These are phyloP conservation scores for Drosophila lacicola DNA, from an alignment of 2,888 invertebrate genomes.

Conservation along the genomic window DNA sequence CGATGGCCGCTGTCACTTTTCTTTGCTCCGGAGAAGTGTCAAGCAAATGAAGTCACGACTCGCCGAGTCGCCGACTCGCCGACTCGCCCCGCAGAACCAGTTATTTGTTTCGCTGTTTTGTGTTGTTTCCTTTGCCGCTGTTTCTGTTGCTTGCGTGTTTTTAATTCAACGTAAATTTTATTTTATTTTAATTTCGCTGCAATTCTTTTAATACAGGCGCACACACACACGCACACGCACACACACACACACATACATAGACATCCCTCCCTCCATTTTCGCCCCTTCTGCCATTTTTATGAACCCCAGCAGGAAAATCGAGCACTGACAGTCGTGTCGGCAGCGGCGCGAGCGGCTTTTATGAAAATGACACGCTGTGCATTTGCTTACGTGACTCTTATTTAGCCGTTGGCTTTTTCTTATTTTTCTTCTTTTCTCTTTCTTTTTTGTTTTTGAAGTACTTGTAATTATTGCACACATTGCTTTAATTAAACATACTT, in stretches of 20 bases:
- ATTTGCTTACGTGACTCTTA: conserved; percentile 65
- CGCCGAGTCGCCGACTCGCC: conserved; percentile 32
- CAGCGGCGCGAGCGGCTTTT: conserved; percentile 24
- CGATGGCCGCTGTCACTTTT: conserved; percentile 40
- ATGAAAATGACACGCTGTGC: conserved; percentile 58
- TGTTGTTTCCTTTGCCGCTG: conserved; percentile 20
- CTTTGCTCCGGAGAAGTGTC: conserved; percentile 72
- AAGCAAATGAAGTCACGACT: conserved; percentile 84
- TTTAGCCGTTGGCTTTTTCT: conserved; percentile 27
- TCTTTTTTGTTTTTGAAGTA: conserved; percentile 20
- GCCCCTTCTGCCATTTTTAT: conserved; percentile 35
- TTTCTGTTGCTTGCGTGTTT: conserved; percentile 53
- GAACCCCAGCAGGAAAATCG: conserved; percentile 31
- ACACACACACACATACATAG: background rate
- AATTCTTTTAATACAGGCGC: conserved; percentile 65
- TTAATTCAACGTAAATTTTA: conserved; percentile 82
- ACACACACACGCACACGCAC: conserved; percentile 16
- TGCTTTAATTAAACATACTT: conserved; percentile 33
- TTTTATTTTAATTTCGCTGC: conserved; percentile 80
- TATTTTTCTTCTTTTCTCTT: background rate
- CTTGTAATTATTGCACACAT: conserved; percentile 52
- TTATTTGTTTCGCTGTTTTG: conserved; percentile 42
- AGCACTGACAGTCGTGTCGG: conserved; percentile 14
- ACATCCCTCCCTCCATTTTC: conserved; percentile 10
- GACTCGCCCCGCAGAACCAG: conserved; percentile 44